Evolutionary conservation across 2,888 invertebrate species (phyloP), one percentile per base, ranked within the genome.

Genomic region (Phymatocera aterrima): DNA sequence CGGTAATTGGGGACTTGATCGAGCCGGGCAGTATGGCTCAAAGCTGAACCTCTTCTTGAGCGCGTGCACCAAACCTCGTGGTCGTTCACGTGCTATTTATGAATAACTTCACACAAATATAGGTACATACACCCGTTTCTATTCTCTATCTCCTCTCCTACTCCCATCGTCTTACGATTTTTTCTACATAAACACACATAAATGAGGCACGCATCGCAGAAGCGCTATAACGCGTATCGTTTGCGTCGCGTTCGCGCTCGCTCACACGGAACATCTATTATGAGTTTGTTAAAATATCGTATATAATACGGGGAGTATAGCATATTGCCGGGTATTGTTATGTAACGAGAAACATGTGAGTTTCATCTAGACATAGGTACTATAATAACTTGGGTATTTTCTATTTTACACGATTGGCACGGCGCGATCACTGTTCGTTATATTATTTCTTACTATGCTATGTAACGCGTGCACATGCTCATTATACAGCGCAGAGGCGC

Each of bases 11-110:
- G 54, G 54, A 51, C 15, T 78, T 51, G 68, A 10, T 18, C 40
- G 8, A 60, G 79, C 68, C 81, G 77, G 78, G 81, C 84, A 85
- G 86, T 86, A 86, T 0, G 40, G 40, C 51, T 72, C 72, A 18
- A 72, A 51, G 28, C 8, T 18, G 75, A 75, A 54, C 54, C 75
- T 54, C 54, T n/a, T n/a, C 57, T 51, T 15, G 43, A 75, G 75
- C 75, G 75, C 75, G 75, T 75, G 75, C 37, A 54, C 75, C 75
- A 28, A 60, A 80, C 85, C 87, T 88, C 86, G 88, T 87, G 88
- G 86, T 84, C 84, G 85, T 87, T 89, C 89, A 88, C 89, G 88
- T 87, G 88, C 87, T 88, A 86, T 87, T 89, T 88, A 87, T 75
- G 75, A 75, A 60, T 87, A 88, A 86, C 86, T 81, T 81, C 81